A percentile compares a stretch with the other conserved stretches of the same genome.
Conservation (phyloP, 2,888 invertebrate genomes). For the Xanthia icteritia region DNA sequence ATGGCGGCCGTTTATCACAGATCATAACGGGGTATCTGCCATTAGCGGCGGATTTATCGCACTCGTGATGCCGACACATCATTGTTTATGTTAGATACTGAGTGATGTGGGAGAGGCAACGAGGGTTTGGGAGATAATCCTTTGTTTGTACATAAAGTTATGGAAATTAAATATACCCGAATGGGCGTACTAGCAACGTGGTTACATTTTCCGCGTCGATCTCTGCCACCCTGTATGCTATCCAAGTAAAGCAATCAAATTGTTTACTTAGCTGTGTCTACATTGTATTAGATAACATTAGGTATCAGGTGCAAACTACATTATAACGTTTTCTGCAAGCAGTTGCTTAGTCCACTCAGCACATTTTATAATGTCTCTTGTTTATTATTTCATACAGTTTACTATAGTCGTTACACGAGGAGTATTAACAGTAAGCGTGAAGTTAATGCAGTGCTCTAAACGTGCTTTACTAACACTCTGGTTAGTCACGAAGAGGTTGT, state of each 20-base stretch:
- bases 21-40: conserved; percentile 69
- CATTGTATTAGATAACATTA: not conserved
- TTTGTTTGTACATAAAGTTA: conserved; percentile 19
- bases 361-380: conserved; percentile 23
- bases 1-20: conserved; percentile 75
- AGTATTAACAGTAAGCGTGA: conserved; percentile 14
- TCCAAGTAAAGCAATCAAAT: too few relatives aligned
- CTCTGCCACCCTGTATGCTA: too few relatives aligned
- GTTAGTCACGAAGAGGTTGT: not conserved
- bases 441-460: conserved; percentile 30
- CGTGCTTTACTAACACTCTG: conserved; percentile 17
- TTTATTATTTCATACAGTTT: conserved; percentile 14
- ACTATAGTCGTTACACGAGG: conserved; percentile 12
- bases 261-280: not conserved
- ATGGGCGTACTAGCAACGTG: not conserved
- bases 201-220: too few relatives aligned
- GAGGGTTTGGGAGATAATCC: not conserved
- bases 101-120: conserved; percentile 38
- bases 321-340: not conserved
- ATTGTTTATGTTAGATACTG: conserved; percentile 55
- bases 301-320: conserved; percentile 15
- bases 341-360: conserved; percentile 12
- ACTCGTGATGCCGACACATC: conserved; percentile 58
- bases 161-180: not conserved
- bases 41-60: conserved; percentile 66